Conservation (phyloP, 2,113 vertebrate genomes). For the Grantiella picta region DNA sequence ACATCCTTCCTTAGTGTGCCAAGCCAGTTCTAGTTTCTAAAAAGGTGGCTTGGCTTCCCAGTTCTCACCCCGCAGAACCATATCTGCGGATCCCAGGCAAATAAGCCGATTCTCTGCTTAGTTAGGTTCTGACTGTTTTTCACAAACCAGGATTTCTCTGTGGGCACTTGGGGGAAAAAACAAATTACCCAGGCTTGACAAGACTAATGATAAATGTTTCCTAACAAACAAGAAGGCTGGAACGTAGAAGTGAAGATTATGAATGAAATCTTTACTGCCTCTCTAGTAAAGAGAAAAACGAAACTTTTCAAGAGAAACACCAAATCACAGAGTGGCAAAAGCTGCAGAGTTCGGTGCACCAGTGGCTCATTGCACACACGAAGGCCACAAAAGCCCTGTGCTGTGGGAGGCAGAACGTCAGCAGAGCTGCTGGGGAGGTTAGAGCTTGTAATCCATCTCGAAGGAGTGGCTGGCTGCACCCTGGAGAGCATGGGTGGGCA, state of each 20-base stretch:
- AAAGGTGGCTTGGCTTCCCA: neutral
- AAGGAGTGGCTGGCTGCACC: neutral
- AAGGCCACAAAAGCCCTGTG: neutral
- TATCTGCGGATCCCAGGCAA: neutral
- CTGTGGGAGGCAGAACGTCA: neutral
- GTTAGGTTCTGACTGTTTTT: neutral
- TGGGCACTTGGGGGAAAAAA: neutral
- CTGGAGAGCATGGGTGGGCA: neutral
- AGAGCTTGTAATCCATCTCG: neutral
- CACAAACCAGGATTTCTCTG: neutral
- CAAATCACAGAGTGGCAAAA: neutral
- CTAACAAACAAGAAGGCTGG: neutral
- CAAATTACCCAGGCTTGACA: neutral
- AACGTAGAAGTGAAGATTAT: neutral
- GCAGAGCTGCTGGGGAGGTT: neutral
- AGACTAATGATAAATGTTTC: neutral
- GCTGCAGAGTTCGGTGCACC: neutral
- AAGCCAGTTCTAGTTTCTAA: neutral
- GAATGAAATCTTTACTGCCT: neutral
- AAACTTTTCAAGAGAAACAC: neutral
- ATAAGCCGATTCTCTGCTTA: neutral
- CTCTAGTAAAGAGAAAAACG: neutral
- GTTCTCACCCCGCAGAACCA: neutral
- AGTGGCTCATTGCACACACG: fast-evolving
- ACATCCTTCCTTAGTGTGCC: neutral